These are phyloP conservation scores for Regulus satrapa DNA, from an alignment of 2,113 vertebrate species.

Conservation along the genomic window DNA sequence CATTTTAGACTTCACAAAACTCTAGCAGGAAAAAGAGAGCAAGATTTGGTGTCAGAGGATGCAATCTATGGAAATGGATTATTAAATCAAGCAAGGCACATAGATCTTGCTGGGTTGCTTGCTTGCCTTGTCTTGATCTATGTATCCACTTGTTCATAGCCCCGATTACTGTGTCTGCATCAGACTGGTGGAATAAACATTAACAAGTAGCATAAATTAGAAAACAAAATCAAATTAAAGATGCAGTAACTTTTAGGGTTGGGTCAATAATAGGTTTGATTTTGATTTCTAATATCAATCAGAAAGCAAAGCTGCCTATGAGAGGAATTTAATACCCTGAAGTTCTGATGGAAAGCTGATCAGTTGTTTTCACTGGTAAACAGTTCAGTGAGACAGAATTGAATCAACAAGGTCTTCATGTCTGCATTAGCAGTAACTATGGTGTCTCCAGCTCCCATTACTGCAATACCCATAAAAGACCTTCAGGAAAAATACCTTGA, in stretches of 20 bases:
- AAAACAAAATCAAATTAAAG: neutral
- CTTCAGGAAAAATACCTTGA: neutral
- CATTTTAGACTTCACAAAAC: neutral
- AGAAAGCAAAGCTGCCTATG: neutral
- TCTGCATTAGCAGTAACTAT: neutral
- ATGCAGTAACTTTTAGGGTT: neutral
- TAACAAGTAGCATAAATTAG: neutral
- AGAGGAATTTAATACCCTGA: neutral
- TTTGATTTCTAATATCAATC: neutral
- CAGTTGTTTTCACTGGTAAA: neutral
- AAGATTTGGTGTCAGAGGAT: neutral
- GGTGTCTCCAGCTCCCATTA: neutral
- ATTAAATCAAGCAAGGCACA: neutral
- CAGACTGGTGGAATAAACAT: neutral
- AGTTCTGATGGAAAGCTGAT: neutral
- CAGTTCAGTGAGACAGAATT: neutral
- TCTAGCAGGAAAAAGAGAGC: neutral
- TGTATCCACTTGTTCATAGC: neutral
- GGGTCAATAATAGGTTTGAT: neutral
- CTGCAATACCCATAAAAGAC: neutral
- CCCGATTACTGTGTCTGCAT: neutral
- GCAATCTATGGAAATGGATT: neutral
- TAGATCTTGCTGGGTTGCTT: neutral
- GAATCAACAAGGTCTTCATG: neutral
- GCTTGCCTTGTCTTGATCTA: neutral